phyloP scores from a whole-genome alignment of 2,113 vertebrate species.

The Oxyruncus cristatus region DNA sequence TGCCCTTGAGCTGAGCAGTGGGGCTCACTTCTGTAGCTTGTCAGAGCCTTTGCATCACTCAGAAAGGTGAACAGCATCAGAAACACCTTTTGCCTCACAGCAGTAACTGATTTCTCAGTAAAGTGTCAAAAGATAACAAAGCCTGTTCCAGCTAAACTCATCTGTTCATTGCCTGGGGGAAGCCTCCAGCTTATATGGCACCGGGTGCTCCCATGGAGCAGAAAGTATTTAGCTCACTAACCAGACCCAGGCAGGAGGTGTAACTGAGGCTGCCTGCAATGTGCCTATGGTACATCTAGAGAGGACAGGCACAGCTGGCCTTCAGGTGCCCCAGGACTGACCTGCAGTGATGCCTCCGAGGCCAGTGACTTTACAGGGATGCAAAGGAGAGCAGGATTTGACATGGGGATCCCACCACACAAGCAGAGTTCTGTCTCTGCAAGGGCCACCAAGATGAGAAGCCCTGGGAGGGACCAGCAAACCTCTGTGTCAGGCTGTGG shows the following conservation, averaged over 20 bases:
- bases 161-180: conserved; percentile 39
- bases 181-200: conserved; percentile 43
- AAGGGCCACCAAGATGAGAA: background rate
- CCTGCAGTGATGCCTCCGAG: background rate
- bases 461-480: background rate
- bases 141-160: conserved; percentile 53
- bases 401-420: accelerated
- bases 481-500: background rate
- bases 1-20: background rate
- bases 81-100: background rate
- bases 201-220: background rate
- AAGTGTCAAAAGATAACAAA: conserved; percentile 53
- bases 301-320: background rate
- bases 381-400: background rate
- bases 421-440: background rate
- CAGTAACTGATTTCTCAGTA: conserved; percentile 35
- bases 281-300: background rate
- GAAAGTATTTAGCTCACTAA: background rate
- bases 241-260: background rate
- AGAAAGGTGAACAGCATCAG: background rate
- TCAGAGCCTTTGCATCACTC: background rate
- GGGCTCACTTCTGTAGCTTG: background rate
- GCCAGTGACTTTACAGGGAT: background rate
- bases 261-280: background rate
- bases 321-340: background rate